These are phyloP conservation scores for Perccottus glenii DNA, from an alignment of 2,113 vertebrate species.

Conservation along the genomic window DNA sequence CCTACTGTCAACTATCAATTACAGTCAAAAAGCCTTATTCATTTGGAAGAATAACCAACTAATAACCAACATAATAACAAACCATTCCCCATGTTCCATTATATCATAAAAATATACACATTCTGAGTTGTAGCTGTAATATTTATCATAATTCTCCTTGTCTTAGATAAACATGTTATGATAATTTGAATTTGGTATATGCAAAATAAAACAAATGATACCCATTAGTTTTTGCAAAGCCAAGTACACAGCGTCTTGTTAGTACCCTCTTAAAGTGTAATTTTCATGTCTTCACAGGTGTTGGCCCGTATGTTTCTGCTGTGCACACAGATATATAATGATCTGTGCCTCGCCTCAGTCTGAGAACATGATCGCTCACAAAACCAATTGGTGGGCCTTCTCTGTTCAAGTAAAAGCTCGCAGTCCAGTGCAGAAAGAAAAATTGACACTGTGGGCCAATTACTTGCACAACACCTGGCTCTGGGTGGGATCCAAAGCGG, in stretches of 20 bases:
- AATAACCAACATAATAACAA: too few relatives aligned
- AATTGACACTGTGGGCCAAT: constrained; percentile 72
- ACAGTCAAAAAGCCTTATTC: too few relatives aligned
- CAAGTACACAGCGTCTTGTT: constrained; percentile 51
- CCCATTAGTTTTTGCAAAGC: constrained; percentile 42
- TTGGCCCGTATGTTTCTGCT: constrained; percentile 55
- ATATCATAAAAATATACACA: too few relatives aligned
- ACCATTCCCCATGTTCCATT: too few relatives aligned
- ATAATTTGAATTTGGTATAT: constrained; percentile 7
- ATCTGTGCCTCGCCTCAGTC: constrained; percentile 54
- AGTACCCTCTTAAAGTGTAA: constrained; percentile 58
- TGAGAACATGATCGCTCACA: constrained; percentile 58
- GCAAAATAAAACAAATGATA: constrained; percentile 49
- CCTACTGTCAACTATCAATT: too few relatives aligned
- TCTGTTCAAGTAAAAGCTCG: constrained; percentile 53
- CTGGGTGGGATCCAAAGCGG: constrained; percentile 66
- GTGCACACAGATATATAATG: constrained; percentile 56
- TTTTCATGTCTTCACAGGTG: constrained; percentile 60
- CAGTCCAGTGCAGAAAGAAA: constrained; percentile 67
- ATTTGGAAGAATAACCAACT: too few relatives aligned
- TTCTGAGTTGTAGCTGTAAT: too few relatives aligned
- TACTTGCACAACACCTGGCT: constrained; percentile 74
- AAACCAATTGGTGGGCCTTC: constrained; percentile 34
- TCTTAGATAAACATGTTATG: constrained; percentile 40
- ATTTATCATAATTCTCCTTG: too few relatives aligned